Evolutionary conservation across 2,888 invertebrate species (phyloP).

Genomic region (Reticulitermes lucifugus): DNA sequence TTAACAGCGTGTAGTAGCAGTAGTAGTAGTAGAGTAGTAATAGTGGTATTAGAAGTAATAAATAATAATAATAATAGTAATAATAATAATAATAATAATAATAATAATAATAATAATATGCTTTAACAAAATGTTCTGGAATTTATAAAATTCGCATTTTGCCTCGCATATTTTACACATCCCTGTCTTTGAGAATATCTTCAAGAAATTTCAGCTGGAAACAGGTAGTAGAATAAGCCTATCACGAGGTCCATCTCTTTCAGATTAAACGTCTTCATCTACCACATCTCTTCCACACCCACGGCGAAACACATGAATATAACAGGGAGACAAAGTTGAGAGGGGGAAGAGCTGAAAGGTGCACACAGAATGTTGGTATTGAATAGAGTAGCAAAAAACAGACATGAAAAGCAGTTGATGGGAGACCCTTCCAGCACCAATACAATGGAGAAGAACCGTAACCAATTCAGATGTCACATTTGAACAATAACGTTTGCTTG

Average conservation of each 20-base stretch:
- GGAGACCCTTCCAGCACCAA: conserved; percentile 45
- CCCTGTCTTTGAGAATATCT: neutral
- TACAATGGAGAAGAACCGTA: conserved; percentile 48
- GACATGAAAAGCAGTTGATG: conserved; percentile 38
- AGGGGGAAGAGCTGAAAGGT: conserved; percentile 38
- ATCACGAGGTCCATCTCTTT: conserved; percentile 38
- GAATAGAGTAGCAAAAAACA: conserved; percentile 21
- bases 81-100: too few species aligned
- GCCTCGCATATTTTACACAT: neutral
- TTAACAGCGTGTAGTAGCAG: too few species aligned
- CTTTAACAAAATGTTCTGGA: too few species aligned
- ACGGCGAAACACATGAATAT: conserved; percentile 37
- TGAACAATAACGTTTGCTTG: conserved; percentile 47
- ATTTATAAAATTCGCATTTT: too few species aligned
- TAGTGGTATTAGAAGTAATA: too few species aligned
- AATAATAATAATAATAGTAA: too few species aligned
- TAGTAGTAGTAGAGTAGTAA: too few species aligned
- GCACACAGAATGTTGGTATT: conserved; percentile 38
- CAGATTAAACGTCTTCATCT: conserved; percentile 46
- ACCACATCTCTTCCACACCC: conserved; percentile 36
- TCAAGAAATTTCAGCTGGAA: neutral
- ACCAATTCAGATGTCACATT: conserved; percentile 51
- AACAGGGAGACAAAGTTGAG: neutral
- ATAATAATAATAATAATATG: too few species aligned
- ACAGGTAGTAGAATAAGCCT: conserved; percentile 35